Base-by-base conservation (phyloP, 2,888 invertebrate genomes). In the Seira sanloemensis region DNA sequence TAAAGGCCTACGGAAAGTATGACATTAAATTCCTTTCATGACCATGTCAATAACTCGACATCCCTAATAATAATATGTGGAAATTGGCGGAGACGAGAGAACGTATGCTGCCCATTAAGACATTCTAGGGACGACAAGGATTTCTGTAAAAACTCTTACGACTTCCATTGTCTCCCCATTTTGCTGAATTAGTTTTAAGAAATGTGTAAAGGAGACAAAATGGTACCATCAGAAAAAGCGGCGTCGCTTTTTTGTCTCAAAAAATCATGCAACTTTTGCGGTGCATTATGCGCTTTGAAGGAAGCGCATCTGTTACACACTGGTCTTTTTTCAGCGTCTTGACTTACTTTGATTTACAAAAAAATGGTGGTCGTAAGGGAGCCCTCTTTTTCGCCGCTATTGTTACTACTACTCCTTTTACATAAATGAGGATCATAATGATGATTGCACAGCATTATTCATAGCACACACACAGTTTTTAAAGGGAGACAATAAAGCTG, bases 381-480 rank as follows among this genome's bases (percentile, higher is more conserved):
- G 19, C 50, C 16, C n/a, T 62, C 4, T 16, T 62, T 62, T n/a
- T 23, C n/a, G 21, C 62, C 5, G 21, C 62, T 4, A 62, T 23
- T 62, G 21, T 23, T 5, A 37, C 37, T 37, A 37, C 12, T 37
- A 12, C 12, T 37, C 37, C 37, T 37, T 37, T 37, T 37, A 37
- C 12, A 37, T 37, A 37, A 23, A 19, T 1, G 62, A 19, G 19
- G 62, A 62, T 21, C 21, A 62, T 62, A n/a, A 62, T 62, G 62
- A 62, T 62, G 62, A 62, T 9, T 62, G 19, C 62, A 62, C 62
- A 62, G 19, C 62, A 62, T 62, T 23, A 62, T 62, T 62, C 21
- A 62, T 62, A 62, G 4, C 62, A 21, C 62, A 23, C 19, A 23
- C 21, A 62, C 62, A 2, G 12, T 62, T 62, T 62, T 62, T 21